Conservation (phyloP, 2,113 vertebrate species). For the Oreochromis tanganicae region DNA sequence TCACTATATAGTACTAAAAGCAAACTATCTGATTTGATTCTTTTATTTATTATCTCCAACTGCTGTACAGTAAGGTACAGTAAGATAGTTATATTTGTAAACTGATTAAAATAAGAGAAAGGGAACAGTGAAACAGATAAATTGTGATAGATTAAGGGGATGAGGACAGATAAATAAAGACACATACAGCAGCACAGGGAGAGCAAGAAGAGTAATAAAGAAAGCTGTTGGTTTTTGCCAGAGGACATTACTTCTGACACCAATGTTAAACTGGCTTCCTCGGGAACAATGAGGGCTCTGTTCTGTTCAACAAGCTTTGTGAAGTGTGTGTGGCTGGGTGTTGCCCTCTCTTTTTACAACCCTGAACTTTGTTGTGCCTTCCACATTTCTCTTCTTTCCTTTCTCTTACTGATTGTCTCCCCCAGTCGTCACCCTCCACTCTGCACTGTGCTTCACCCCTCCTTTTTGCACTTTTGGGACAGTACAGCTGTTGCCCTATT, state of each 20-base stretch:
- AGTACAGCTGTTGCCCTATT: not conserved
- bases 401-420: not conserved
- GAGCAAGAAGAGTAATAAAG: slow-evolving; percentile 40
- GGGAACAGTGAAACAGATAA: not conserved
- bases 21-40: not conserved
- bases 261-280: slow-evolving; percentile 66
- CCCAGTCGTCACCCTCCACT: not conserved
- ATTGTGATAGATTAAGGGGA: not conserved
- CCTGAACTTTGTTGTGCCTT: slow-evolving; percentile 21
- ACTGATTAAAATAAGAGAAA: not conserved
- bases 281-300: slow-evolving; percentile 52
- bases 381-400: not conserved
- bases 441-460: not conserved
- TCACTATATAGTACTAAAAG: not conserved
- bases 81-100: not conserved
- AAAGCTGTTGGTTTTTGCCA: slow-evolving; percentile 41
- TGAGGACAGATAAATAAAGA: not conserved
- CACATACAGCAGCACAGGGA: slow-evolving; percentile 6
- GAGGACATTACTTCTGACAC: slow-evolving; percentile 64
- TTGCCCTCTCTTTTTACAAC: slow-evolving; percentile 10
- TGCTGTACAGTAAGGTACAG: not conserved
- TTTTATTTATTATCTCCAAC: not conserved
- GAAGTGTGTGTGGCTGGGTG: slow-evolving; percentile 12
- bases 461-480: not conserved
- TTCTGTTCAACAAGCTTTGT: slow-evolving; percentile 41